Conservation (phyloP, 92 coral and sea anemone genomes). For the Paramuricea clavata region DNA sequence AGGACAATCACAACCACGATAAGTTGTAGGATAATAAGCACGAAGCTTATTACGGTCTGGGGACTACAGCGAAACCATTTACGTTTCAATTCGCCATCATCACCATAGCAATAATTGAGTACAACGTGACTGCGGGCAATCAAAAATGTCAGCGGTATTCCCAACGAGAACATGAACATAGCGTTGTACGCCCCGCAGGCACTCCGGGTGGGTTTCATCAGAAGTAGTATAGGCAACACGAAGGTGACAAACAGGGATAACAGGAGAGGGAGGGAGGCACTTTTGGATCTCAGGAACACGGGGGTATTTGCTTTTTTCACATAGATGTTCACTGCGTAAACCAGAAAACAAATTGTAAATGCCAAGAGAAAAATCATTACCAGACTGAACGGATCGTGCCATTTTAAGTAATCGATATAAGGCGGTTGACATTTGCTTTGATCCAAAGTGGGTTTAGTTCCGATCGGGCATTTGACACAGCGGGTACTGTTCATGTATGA, state of each 20-base stretch:
- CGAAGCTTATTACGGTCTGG: conserved; percentile 68
- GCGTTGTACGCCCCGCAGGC: conserved; percentile 93
- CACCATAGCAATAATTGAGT: conserved; percentile 77
- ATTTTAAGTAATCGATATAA: conserved; percentile 87
- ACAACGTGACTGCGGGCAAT: conserved; percentile 79
- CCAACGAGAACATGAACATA: conserved; percentile 80
- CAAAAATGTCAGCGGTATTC: conserved; percentile 87
- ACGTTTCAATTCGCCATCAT: conserved; percentile 72
- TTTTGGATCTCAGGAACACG: conserved; percentile 83
- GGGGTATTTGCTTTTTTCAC: conserved; percentile 88
- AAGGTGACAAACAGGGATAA: conserved; percentile 84
- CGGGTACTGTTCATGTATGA: conserved; percentile 63
- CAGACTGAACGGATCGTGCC: conserved; percentile 90
- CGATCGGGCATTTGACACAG: conserved; percentile 79
- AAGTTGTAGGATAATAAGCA: conserved; percentile 73
- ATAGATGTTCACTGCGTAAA: conserved; percentile 79
- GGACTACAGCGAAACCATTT: conserved; percentile 80
- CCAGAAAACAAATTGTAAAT: conserved; percentile 80
- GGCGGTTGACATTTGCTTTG: conserved; percentile 77
- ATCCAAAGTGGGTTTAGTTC: conserved; percentile 71
- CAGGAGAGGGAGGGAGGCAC: conserved; percentile 74
- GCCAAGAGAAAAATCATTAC: conserved; percentile 90
- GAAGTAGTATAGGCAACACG: conserved; percentile 86
- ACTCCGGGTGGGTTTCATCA: conserved; percentile 83
- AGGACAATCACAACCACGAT: conserved; percentile 70